These are phyloP conservation scores for Nipponia nippon DNA, from an alignment of 2,113 vertebrate species.

Conservation along the genomic window DNA sequence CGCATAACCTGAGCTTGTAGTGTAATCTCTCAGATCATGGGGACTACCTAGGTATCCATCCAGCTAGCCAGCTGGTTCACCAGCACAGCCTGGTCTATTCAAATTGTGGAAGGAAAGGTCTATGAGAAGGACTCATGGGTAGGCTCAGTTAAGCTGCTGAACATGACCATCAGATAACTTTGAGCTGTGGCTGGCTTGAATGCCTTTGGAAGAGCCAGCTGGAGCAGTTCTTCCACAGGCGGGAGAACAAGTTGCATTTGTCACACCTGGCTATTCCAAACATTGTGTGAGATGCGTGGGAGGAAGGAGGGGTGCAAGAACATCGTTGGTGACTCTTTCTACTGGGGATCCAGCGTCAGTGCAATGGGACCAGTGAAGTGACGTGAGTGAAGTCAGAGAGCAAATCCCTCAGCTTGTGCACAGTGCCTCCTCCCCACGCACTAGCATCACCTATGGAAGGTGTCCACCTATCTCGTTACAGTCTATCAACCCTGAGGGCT, in stretches of 20 bases:
- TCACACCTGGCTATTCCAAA: background rate
- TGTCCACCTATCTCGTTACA: background rate
- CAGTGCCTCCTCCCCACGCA: background rate
- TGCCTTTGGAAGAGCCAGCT: background rate
- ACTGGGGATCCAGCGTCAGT: background rate
- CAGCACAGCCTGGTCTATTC: background rate
- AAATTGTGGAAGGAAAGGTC: background rate
- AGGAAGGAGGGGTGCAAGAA: background rate
- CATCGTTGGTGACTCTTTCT: background rate
- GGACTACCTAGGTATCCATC: background rate
- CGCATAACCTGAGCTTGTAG: background rate
- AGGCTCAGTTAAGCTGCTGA: background rate
- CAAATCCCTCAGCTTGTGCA: background rate
- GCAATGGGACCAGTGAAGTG: background rate
- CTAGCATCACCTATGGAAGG: rapidly evolving
- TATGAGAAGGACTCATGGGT: background rate
- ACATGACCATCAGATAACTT: constrained; percentile 10
- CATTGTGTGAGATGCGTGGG: background rate
- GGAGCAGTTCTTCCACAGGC: background rate
- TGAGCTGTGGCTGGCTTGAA: background rate
- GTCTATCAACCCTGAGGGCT: background rate
- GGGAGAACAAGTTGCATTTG: background rate
- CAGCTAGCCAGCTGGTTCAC: background rate
- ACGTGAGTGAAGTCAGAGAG: background rate
- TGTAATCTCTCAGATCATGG: background rate